A percentile compares a stretch with the other conserved stretches of the same genome.
Conservation (phyloP, 2,797 vertebrate species). For the Anguilla marmorata region DNA sequence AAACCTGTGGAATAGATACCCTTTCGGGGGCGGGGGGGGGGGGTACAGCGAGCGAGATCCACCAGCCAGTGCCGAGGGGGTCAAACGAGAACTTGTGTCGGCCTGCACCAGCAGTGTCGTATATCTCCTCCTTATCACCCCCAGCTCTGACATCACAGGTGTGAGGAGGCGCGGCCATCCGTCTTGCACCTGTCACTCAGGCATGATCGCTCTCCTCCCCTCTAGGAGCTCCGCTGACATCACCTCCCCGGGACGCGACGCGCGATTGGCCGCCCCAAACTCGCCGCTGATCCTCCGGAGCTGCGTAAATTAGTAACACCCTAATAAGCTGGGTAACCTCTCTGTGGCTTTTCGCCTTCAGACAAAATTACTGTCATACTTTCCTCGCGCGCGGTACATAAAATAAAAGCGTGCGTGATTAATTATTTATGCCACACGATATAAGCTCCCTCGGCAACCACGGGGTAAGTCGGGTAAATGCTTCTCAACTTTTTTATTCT, state of each 20-base stretch:
- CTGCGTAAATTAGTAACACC: constrained; percentile 24
- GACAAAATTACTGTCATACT: constrained; percentile 33
- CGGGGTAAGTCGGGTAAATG: constrained; percentile 14
- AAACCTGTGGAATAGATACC: constrained; percentile 33
- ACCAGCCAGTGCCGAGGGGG: not conserved
- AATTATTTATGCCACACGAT: constrained; percentile 8
- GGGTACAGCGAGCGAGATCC: constrained; percentile 27
- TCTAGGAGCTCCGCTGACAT: constrained; percentile 39
- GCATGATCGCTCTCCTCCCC: constrained; percentile 22
- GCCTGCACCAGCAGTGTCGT: constrained; percentile 39
- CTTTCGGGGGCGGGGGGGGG: constrained; percentile 11
- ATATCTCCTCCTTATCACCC: constrained; percentile 59
- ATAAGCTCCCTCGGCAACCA: not conserved
- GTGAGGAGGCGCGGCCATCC: constrained; percentile 64
- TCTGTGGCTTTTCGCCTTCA: constrained; percentile 31
- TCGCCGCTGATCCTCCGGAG: constrained; percentile 28
- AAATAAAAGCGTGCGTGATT: not conserved
- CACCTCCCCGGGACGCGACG: not conserved
- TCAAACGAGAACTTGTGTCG: constrained; percentile 20
- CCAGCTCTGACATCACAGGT: constrained; percentile 78
- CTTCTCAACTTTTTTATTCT: not conserved
- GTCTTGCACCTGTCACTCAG: constrained; percentile 60
- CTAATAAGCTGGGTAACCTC: constrained; percentile 37
- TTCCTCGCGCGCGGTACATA: constrained; percentile 2
- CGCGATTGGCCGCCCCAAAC: constrained; percentile 40